A percentile compares a stretch with the other conserved stretches of the same genome.
Evolutionary conservation across 2,888 invertebrate genomes (phyloP).

Genomic region (Pseudococcus longispinus): DNA sequence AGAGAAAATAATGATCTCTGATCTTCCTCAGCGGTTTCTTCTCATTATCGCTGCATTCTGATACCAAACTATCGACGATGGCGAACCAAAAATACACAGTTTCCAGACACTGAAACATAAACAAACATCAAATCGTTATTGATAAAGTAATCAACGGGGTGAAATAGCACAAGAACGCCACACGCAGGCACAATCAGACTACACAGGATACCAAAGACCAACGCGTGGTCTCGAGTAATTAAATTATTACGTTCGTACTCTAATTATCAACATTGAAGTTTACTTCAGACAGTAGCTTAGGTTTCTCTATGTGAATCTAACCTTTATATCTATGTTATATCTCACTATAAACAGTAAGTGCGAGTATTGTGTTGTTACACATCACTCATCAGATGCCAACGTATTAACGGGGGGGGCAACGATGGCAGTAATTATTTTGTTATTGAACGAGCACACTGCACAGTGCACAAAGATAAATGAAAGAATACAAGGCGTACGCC

Average conservation of each 20-base stretch:
- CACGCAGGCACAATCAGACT: background rate
- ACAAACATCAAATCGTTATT: background rate
- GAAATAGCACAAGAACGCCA: background rate
- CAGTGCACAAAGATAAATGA: background rate
- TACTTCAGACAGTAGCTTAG: background rate
- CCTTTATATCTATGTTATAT: background rate
- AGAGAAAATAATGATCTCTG: constrained; percentile 67
- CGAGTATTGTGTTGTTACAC: background rate
- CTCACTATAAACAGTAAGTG: background rate
- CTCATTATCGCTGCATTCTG: constrained; percentile 39
- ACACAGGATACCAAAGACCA: background rate
- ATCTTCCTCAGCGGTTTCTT: constrained; percentile 52
- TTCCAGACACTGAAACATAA: constrained; percentile 51
- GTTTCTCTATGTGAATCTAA: background rate
- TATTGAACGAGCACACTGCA: background rate
- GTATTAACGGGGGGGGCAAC: background rate
- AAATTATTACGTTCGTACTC: background rate
- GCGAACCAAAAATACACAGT: constrained; percentile 41
- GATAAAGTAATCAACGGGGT: background rate
- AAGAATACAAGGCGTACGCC: background rate
- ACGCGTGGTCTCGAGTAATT: background rate
- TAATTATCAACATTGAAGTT: constrained; percentile 2
- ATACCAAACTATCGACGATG: constrained; percentile 32
- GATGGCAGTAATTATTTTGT: background rate
- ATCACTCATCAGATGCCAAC: background rate